Evolutionary conservation across 2,113 vertebrate genomes (phyloP), one percentile per base, ranked within the genome.

Genomic region (Lagopus leucura): DNA sequence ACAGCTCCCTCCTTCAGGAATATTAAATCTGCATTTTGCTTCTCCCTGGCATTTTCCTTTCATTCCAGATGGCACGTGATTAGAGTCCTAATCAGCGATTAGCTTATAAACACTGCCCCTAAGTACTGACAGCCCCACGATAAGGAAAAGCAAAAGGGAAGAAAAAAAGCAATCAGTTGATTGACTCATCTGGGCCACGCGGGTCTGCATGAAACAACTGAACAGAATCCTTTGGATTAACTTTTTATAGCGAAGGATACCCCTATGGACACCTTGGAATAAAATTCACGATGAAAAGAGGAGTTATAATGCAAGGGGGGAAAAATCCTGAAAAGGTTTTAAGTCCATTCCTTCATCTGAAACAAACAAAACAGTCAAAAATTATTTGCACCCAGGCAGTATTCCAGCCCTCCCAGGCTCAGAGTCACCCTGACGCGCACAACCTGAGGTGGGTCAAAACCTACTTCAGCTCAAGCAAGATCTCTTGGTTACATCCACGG

Each of bases 361-460:
- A 72, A 13, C n/a, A 58, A 79, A 74, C 28, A 63, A 77, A 81
- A 25, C 16, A n/a, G 4, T 3, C 36, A 20, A 21, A 34, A 38
- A 67, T 27, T 40, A 2, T 77, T 92, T 88, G 40, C 6, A 8
- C 58, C 57, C 83, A 74, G 43, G 21, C 2, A 0, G 25, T 74
- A 8, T 66, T 93, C 54, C 74, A 65, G 42, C 86, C 48, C 88
- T 61, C 65, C 40, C 25, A 58, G 55, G 48, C n/a, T 69, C 74
- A 87, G 95, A 94, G 79, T 94, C 94, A 82, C 70, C 67, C 70
- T 63, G 82, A 40, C 36, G 32, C 7, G 8, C 19, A 54, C 78
- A 70, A 11, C 18, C 61, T 52, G 66, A 38, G 57, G 18, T 57
- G 67, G 2, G 45, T 19, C 75, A 65, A 74, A 88, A 22, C 14